Evolutionary conservation across 37 sponge, comb jelly and placozoan species (phyloP).

Genomic region (Diacarnus erythraeanus): DNA sequence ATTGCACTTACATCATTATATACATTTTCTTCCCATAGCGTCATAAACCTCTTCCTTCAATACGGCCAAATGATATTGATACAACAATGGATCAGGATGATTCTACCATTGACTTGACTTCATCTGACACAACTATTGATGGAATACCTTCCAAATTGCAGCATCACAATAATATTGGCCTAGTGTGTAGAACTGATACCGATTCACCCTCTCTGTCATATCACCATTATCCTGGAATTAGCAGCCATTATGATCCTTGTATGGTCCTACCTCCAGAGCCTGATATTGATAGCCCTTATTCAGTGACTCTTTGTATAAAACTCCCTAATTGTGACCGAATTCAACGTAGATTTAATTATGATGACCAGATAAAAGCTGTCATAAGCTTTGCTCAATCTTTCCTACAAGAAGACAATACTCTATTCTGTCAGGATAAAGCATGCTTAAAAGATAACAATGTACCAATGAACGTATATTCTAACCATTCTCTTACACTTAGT

Average conservation of each 20-base stretch:
- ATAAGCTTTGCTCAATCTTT: not conserved
- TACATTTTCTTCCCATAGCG: not conserved
- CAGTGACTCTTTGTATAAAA: constrained; percentile 13
- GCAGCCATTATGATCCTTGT: not conserved
- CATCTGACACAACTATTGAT: not conserved
- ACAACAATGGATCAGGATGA: not conserved
- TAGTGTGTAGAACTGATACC: too few relatives aligned
- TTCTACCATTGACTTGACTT: not conserved
- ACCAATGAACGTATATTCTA: constrained; percentile 8
- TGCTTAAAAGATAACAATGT: constrained; percentile 9
- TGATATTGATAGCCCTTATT: not conserved
- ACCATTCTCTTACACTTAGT: constrained; percentile 18
- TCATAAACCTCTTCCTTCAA: constrained; percentile 37
- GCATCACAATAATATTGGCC: too few relatives aligned
- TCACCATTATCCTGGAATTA: too few relatives aligned
- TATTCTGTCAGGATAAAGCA: not conserved
- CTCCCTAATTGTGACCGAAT: constrained; percentile 14
- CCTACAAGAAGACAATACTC: not conserved
- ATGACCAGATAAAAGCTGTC: not conserved
- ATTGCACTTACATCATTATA: not conserved
- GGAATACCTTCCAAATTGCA: too few relatives aligned
- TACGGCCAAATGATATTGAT: not conserved
- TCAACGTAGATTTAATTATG: constrained; percentile 6
- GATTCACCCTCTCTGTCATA: too few relatives aligned
- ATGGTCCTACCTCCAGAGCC: constrained; percentile 3